These are phyloP conservation scores for Thaumatotibia leucotreta DNA, from an alignment of 1,140 invertebrate genomes.

Conservation along the genomic window DNA sequence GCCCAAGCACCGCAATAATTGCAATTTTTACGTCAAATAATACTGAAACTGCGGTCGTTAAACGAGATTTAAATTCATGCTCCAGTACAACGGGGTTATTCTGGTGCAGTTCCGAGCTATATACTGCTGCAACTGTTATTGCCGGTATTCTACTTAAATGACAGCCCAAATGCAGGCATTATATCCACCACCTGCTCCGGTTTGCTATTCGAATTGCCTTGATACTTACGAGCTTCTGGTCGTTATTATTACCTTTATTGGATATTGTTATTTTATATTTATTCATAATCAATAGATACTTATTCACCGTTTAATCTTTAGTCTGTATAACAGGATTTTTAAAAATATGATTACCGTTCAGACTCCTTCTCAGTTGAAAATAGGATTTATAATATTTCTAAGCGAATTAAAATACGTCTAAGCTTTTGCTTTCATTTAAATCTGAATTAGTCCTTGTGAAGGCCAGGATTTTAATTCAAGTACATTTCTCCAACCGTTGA, in stretches of 20 bases:
- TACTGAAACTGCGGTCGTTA: constrained; percentile 3
- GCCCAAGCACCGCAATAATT: not conserved
- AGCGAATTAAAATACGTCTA: not conserved
- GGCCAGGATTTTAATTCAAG: not conserved
- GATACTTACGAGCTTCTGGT: not conserved
- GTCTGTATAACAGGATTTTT: too few relatives aligned
- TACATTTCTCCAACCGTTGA: not conserved
- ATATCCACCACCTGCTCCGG: not conserved
- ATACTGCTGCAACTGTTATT: constrained; percentile 11
- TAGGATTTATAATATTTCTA: not conserved
- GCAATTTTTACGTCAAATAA: constrained; percentile 8
- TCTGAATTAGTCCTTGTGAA: not conserved
- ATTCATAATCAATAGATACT: too few relatives aligned
- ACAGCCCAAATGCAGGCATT: constrained; percentile 12
- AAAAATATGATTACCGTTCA: too few relatives aligned
- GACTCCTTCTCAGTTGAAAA: too few relatives aligned
- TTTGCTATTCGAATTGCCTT: not conserved
- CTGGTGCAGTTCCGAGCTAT: not conserved
- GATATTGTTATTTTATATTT: too few relatives aligned
- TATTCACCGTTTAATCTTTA: too few relatives aligned
- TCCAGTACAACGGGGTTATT: not conserved
- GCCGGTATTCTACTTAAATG: constrained; percentile 9
- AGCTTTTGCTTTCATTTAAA: not conserved
- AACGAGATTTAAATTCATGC: constrained; percentile 10
- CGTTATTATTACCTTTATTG: too few relatives aligned